Conservation (phyloP, 2,888 invertebrate species). For the Rhagophthalmus giganteus region DNA sequence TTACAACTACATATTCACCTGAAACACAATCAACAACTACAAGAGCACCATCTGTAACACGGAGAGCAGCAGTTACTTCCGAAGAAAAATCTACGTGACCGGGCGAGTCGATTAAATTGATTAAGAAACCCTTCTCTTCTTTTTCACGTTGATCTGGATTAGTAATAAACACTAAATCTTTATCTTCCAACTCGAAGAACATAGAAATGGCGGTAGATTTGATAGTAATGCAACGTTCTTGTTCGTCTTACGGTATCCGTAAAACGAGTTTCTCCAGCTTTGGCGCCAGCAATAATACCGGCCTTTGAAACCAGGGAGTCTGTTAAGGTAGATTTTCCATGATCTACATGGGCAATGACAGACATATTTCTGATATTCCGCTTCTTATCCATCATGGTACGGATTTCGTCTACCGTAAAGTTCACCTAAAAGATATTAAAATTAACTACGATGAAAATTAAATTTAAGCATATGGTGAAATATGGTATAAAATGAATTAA, state of each 20-base stretch:
- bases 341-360: constrained; percentile 99
- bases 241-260: constrained; percentile 99
- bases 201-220: constrained; percentile 99
- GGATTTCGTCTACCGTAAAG: constrained; percentile 99
- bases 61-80: constrained; percentile 98
- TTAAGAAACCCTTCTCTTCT: constrained; percentile 93
- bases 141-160: constrained; percentile 89
- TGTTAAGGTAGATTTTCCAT: constrained; percentile 99
- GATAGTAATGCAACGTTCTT: constrained; percentile 99
- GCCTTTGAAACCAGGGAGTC: constrained; percentile 99
- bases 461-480: constrained; percentile 4
- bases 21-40: constrained; percentile 99
- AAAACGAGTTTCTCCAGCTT: constrained; percentile 98
- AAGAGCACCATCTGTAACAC: constrained; percentile 99
- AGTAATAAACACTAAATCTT: constrained; percentile 93
- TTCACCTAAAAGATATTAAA: constrained; percentile 79
- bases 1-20: no score
- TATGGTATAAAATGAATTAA: background rate
- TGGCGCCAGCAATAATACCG: constrained; percentile 98
- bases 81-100: constrained; percentile 99
- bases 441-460: no score
- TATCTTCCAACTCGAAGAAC: constrained; percentile 96
- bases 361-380: constrained; percentile 99
- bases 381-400: constrained; percentile 99
- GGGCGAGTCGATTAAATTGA: constrained; percentile 99